Percentiles rank a stretch among this genome's conserved stretches.
Evolutionary conservation across 1,140 invertebrate genomes (phyloP).

Genomic region (Cotesia typhae): DNA sequence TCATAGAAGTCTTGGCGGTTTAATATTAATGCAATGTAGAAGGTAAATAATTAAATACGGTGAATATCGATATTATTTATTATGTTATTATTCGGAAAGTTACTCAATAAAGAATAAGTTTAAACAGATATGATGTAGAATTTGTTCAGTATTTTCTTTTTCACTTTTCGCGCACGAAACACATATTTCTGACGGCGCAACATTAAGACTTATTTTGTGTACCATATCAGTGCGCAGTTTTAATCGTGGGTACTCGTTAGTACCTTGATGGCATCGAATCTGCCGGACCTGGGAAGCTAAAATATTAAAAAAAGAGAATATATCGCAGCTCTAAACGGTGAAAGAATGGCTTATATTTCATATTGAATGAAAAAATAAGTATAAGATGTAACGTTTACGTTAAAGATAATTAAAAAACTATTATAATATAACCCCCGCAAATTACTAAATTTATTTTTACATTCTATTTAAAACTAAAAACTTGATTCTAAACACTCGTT

Average conservation of each 20-base stretch:
- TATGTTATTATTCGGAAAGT: neutral
- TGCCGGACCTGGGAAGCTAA: constrained; percentile 68
- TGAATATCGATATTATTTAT: constrained; percentile 1
- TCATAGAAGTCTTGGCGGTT: neutral
- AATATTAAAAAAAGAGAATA: constrained; percentile 63
- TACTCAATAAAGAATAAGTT: too few relatives aligned
- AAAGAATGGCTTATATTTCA: neutral
- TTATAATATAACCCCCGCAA: constrained; percentile 1
- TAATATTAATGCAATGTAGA: neutral
- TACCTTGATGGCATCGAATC: constrained; percentile 66
- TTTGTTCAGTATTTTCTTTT: neutral
- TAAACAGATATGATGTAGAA: neutral
- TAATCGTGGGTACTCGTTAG: constrained; percentile 47
- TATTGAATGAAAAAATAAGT: constrained; percentile 45
- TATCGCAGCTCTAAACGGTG: constrained; percentile 61
- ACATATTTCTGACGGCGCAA: constrained; percentile 24
- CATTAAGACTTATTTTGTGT: constrained; percentile 46
- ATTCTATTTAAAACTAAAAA: neutral
- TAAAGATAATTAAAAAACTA: constrained; percentile 10
- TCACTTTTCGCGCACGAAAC: constrained; percentile 21
- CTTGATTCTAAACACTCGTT: too few relatives aligned
- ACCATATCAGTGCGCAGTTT: constrained; percentile 44
- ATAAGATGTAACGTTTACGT: constrained; percentile 62
- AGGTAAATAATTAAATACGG: constrained; percentile 1
- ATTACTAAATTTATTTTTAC: neutral